Percentiles rank a stretch among this genome's conserved stretches.
Evolutionary conservation across 2,113 vertebrate genomes (phyloP).

Genomic region (Crotalus tigris): DNA sequence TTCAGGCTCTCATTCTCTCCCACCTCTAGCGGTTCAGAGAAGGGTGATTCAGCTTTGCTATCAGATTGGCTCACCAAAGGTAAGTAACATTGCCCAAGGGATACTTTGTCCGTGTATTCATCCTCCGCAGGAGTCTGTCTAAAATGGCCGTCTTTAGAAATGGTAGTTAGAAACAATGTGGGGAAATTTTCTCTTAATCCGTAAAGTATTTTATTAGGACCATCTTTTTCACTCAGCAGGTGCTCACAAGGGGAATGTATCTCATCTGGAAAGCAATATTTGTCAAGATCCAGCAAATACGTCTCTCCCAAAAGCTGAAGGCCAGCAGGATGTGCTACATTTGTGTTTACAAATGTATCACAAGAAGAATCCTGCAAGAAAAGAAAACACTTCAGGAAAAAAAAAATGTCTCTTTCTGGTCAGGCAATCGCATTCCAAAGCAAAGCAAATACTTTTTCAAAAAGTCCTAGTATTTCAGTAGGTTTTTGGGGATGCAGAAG

Average conservation of each 20-base stretch:
- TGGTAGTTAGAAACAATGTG: slow-evolving; percentile 22
- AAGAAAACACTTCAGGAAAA: not conserved
- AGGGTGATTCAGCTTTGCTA: slow-evolving; percentile 61
- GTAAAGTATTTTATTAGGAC: fast-evolving
- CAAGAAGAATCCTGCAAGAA: slow-evolving; percentile 52
- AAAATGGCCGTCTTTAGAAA: slow-evolving; percentile 41
- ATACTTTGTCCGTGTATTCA: slow-evolving; percentile 68
- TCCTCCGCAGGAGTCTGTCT: slow-evolving; percentile 68
- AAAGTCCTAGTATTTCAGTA: too few relatives aligned
- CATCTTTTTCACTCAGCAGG: not conserved
- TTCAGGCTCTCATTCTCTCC: slow-evolving; percentile 91
- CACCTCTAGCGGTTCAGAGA: slow-evolving; percentile 83
- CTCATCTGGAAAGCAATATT: slow-evolving; percentile 44
- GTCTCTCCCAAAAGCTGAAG: slow-evolving; percentile 30
- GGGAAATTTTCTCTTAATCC: not conserved
- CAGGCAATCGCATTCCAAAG: too few relatives aligned
- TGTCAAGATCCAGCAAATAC: slow-evolving; percentile 50
- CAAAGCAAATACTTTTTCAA: too few relatives aligned
- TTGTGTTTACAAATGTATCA: slow-evolving; percentile 28
- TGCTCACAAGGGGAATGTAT: not conserved
- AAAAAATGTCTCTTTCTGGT: too few relatives aligned
- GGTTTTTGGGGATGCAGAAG: too few relatives aligned
- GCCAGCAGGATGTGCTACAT: not conserved
- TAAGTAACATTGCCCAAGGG: slow-evolving; percentile 23
- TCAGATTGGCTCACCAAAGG: slow-evolving; percentile 40